A percentile compares a stretch with the other conserved stretches of the same genome.
Conservation (phyloP, 2,888 invertebrate genomes). For the Latheticus oryzae region DNA sequence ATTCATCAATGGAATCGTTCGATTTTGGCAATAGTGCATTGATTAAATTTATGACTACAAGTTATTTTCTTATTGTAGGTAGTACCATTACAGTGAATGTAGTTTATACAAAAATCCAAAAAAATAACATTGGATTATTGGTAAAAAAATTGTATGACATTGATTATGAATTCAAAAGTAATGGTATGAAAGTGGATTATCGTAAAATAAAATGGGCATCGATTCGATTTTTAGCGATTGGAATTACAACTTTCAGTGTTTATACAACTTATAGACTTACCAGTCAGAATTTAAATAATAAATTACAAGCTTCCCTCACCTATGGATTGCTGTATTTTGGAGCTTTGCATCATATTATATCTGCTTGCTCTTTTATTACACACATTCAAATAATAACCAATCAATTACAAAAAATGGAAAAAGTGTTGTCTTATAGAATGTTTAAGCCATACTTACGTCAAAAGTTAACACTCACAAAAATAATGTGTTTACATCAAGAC, state of each 20-base stretch:
- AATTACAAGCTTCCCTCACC: conserved; percentile 1
- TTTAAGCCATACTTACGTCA: background rate
- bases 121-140: background rate
- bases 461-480: background rate
- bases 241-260: conserved; percentile 1
- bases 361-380: conserved; percentile 22
- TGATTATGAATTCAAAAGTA: conserved; percentile 8
- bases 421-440: conserved; percentile 6
- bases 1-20: background rate
- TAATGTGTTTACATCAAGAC: conserved; percentile 23
- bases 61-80: conserved; percentile 15
- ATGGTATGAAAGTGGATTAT: conserved; percentile 22
- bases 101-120: conserved; percentile 10
- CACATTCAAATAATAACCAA: conserved; percentile 3
- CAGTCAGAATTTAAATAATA: conserved; percentile 12
- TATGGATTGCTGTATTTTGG: conserved; percentile 26
- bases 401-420: conserved; percentile 16
- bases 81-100: conserved; percentile 22
- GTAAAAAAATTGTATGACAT: conserved; percentile 5
- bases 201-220: conserved; percentile 12
- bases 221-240: background rate
- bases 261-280: conserved; percentile 12
- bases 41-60: conserved; percentile 21
- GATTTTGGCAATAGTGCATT: conserved; percentile 10
- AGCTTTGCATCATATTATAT: conserved; percentile 19